A percentile compares a stretch with the other conserved stretches of the same genome.
Conservation (phyloP, 2,797 vertebrate species). For the Luscinia megarhynchos region DNA sequence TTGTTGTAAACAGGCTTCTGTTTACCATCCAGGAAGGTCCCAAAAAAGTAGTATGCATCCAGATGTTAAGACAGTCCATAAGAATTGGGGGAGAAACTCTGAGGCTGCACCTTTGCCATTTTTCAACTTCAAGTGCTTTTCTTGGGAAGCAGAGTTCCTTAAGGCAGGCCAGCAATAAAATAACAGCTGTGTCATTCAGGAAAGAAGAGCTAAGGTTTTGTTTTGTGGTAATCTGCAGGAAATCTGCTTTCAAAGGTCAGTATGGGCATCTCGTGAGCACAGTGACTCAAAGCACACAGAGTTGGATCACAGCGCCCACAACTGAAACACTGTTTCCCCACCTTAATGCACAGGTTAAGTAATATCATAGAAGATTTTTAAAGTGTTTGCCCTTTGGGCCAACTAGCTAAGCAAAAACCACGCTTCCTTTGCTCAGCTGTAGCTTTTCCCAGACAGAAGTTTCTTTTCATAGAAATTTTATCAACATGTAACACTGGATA, state of each 20-base stretch:
- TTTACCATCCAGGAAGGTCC: neutral
- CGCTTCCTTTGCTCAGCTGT: neutral
- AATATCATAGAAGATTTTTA: conserved; percentile 35
- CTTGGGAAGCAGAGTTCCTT: neutral
- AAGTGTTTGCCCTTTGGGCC: neutral
- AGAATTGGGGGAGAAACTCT: neutral
- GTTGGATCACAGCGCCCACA: neutral
- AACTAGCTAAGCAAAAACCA: conserved; percentile 2
- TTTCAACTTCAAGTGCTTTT: neutral
- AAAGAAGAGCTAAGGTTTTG: neutral
- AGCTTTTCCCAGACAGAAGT: conserved; percentile 20
- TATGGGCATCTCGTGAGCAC: neutral
- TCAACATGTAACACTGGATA: neutral
- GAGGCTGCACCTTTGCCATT: neutral
- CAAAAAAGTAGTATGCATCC: neutral
- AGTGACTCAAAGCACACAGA: neutral
- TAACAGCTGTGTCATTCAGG: neutral
- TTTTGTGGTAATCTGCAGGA: neutral
- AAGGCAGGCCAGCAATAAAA: neutral
- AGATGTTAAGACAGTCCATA: neutral
- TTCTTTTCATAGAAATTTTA: conserved; percentile 25
- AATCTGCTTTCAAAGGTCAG: neutral
- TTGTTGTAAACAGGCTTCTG: neutral
- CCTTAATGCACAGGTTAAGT: neutral
- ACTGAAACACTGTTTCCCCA: neutral